Evolutionary conservation across 2,113 vertebrate species (phyloP).

Genomic region (Hoplias malabaricus): DNA sequence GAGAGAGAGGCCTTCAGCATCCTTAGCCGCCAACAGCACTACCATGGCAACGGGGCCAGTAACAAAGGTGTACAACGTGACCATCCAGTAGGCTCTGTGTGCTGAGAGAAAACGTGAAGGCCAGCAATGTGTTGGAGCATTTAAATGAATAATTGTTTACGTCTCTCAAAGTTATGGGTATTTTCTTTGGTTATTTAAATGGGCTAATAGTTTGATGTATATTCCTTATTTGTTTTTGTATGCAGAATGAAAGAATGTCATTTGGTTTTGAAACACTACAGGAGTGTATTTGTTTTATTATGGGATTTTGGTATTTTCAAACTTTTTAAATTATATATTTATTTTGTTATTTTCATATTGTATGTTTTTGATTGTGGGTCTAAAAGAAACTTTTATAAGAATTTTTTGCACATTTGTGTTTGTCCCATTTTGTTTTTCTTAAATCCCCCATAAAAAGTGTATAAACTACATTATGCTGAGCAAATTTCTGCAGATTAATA

Average conservation of each 20-base stretch:
- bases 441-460: too few relatives aligned
- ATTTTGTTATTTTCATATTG: constrained; percentile 35
- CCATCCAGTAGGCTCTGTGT: constrained; percentile 7
- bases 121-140: neutral
- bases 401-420: constrained; percentile 30
- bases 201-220: neutral
- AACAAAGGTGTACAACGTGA: constrained; percentile 68
- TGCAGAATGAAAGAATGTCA: neutral
- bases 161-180: neutral
- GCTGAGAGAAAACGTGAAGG: neutral
- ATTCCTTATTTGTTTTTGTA: neutral
- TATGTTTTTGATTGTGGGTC: constrained; percentile 18
- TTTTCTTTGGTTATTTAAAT: neutral
- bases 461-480: neutral
- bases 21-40: constrained; percentile 54
- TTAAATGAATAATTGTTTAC: constrained; percentile 15
- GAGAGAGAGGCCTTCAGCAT: constrained; percentile 70
- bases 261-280: constrained; percentile 16
- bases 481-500: neutral
- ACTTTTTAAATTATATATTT: constrained; percentile 38
- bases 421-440: neutral
- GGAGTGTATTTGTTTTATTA: constrained; percentile 23
- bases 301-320: constrained; percentile 9
- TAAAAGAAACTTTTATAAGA: neutral
- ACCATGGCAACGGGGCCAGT: constrained; percentile 61